These are phyloP conservation scores for Heterotilapia buettikoferi DNA, from an alignment of 2,113 vertebrate genomes.

Conservation along the genomic window DNA sequence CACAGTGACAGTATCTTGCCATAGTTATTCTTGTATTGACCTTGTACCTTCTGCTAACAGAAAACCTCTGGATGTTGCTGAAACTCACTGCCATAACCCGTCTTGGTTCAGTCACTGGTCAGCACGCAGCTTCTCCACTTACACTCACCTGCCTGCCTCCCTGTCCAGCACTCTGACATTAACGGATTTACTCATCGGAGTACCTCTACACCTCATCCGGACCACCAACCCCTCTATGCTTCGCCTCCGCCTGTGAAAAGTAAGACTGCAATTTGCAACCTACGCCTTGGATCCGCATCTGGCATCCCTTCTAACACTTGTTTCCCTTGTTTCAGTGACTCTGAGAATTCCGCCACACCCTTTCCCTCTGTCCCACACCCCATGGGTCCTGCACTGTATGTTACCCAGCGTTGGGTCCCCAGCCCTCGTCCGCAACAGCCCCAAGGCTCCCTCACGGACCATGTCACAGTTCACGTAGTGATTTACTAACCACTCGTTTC, in stretches of 20 bases:
- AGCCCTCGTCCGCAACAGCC: rapidly evolving
- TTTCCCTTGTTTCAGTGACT: not conserved
- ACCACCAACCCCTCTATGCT: not conserved
- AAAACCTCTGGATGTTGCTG: not conserved
- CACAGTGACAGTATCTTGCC: not conserved
- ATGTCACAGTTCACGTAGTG: not conserved
- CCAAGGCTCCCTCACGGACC: rapidly evolving
- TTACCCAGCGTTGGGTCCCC: not conserved
- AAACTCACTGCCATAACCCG: not conserved
- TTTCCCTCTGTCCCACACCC: not conserved
- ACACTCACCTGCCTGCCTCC: not conserved
- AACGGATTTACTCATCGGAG: not conserved
- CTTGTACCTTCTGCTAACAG: not conserved
- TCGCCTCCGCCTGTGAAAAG: not conserved
- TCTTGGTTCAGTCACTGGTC: not conserved
- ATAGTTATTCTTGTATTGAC: not conserved
- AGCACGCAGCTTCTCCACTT: not conserved
- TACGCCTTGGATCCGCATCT: not conserved
- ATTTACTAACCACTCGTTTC: not conserved
- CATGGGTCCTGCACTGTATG: not conserved
- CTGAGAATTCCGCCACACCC: not conserved
- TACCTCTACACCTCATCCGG: not conserved
- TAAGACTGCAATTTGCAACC: not conserved
- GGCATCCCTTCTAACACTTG: rapidly evolving
- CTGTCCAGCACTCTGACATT: not conserved